phyloP scores from a whole-genome alignment of 2,797 vertebrate genomes.

The Hypotaenidia philippensis region DNA sequence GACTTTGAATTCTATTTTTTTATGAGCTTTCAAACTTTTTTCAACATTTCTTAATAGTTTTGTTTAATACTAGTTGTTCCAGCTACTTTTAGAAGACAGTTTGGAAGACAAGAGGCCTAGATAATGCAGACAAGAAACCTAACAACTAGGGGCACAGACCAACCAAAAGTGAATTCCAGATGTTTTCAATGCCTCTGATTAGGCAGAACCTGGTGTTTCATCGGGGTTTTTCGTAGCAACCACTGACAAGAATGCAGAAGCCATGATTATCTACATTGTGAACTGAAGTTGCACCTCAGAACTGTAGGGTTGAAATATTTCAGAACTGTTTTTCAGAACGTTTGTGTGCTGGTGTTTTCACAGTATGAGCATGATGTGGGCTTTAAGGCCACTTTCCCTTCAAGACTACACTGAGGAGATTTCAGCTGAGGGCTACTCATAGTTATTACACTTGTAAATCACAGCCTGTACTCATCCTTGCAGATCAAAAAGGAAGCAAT shows the following conservation, averaged over 20 bases:
- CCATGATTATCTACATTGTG: not conserved
- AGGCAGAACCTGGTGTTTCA: not conserved
- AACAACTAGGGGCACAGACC: not conserved
- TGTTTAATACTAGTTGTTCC: constrained; percentile 24
- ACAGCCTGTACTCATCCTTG: not conserved
- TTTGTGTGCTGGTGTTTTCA: not conserved
- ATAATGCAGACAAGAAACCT: not conserved
- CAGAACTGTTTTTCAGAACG: not conserved
- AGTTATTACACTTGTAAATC: not conserved
- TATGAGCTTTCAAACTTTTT: constrained; percentile 59
- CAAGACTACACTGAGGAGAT: not conserved
- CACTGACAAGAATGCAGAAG: not conserved
- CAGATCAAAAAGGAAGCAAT: not conserved
- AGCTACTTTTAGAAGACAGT: constrained; percentile 34
- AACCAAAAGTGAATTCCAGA: not conserved
- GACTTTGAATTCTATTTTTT: constrained; percentile 49
- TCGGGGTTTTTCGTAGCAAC: not conserved
- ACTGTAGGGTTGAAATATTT: not conserved
- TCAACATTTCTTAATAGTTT: constrained; percentile 28
- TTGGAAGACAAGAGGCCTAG: constrained; percentile 18
- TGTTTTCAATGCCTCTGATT: not conserved
- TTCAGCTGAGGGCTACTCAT: not conserved
- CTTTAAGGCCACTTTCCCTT: not conserved
- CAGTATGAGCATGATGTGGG: not conserved
- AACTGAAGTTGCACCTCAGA: not conserved